Conservation (phyloP, 2,888 invertebrate genomes). For the Hipparchia sbordonii region DNA sequence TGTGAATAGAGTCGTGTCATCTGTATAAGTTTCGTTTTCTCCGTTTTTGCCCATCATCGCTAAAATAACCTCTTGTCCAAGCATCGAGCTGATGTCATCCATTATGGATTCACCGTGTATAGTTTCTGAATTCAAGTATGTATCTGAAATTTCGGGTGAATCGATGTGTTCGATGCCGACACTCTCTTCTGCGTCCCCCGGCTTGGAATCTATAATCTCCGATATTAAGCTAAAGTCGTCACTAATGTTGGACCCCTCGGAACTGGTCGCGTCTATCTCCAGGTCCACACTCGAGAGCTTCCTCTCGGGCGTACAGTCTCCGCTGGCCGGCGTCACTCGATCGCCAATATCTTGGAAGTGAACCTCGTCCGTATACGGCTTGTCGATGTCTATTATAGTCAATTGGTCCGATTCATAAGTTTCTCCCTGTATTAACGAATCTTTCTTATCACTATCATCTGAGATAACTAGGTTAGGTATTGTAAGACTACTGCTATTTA, state of each 20-base stretch:
- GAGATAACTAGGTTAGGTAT: slow-evolving; percentile 79
- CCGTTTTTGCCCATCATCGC: slow-evolving; percentile 85
- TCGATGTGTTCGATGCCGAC: slow-evolving; percentile 90
- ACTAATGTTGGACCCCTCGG: slow-evolving; percentile 86
- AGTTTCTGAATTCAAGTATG: slow-evolving; percentile 86
- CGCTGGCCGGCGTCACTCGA: slow-evolving; percentile 64
- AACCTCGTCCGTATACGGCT: slow-evolving; percentile 76
- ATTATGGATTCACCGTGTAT: slow-evolving; percentile 90
- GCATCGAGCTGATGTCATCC: slow-evolving; percentile 90
- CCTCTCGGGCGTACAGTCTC: slow-evolving; percentile 70
- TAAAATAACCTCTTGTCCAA: slow-evolving; percentile 86
- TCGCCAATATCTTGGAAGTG: slow-evolving; percentile 67
- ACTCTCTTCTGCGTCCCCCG: slow-evolving; percentile 68
- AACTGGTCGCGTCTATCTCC: slow-evolving; percentile 82
- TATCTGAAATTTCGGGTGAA: slow-evolving; percentile 91
- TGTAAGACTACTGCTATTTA: slow-evolving; percentile 72
- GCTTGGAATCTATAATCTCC: slow-evolving; percentile 84
- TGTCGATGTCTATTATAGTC: slow-evolving; percentile 86
- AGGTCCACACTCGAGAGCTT: slow-evolving; percentile 72
- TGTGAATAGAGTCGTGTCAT: slow-evolving; percentile 87
- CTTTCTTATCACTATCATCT: slow-evolving; percentile 73
- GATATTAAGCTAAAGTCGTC: slow-evolving; percentile 88
- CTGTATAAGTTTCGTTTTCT: slow-evolving; percentile 87
- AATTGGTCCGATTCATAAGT: slow-evolving; percentile 84
- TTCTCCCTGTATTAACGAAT: slow-evolving; percentile 76